Conservation (phyloP, 2,888 invertebrate species). For the Fabriciana adippe region DNA sequence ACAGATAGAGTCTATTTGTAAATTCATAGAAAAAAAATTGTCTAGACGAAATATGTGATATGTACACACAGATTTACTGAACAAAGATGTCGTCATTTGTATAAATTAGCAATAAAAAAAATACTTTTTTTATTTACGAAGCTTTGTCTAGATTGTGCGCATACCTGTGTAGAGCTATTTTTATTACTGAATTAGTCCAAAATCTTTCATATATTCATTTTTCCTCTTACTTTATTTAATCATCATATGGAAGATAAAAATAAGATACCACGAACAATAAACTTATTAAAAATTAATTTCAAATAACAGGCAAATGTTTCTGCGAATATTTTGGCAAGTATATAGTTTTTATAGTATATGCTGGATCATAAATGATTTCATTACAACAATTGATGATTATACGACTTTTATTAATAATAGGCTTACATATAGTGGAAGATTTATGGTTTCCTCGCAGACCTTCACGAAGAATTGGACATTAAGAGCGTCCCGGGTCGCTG, state of each 20-base stretch:
- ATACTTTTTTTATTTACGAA: slow-evolving; percentile 2
- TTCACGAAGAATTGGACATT: slow-evolving; percentile 55
- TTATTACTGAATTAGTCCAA: not conserved
- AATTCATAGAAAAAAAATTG: slow-evolving; percentile 30
- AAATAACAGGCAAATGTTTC: slow-evolving; percentile 4
- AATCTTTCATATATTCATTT: not conserved
- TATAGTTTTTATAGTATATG: slow-evolving; percentile 7
- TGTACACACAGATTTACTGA: slow-evolving; percentile 7
- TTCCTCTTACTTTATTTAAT: not conserved
- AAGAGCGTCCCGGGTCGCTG: slow-evolving; percentile 61
- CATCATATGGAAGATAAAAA: not conserved
- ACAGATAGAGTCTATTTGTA: slow-evolving; percentile 47
- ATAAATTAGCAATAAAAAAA: slow-evolving; percentile 19
- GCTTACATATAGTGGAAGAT: slow-evolving; percentile 32
- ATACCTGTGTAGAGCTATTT: slow-evolving; percentile 1
- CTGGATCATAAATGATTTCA: slow-evolving; percentile 28
- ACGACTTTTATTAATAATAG: slow-evolving; percentile 38
- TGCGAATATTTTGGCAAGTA: slow-evolving; percentile 8
- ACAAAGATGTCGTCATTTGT: slow-evolving; percentile 10
- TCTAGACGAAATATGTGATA: slow-evolving; percentile 12
- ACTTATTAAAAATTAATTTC: not conserved
- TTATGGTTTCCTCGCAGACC: slow-evolving; percentile 36
- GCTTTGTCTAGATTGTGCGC: slow-evolving; percentile 2
- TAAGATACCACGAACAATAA: not conserved
- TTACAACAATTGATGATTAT: slow-evolving; percentile 33